These are phyloP conservation scores for Gila orcuttii DNA, from an alignment of 2,113 vertebrate genomes.

Conservation along the genomic window DNA sequence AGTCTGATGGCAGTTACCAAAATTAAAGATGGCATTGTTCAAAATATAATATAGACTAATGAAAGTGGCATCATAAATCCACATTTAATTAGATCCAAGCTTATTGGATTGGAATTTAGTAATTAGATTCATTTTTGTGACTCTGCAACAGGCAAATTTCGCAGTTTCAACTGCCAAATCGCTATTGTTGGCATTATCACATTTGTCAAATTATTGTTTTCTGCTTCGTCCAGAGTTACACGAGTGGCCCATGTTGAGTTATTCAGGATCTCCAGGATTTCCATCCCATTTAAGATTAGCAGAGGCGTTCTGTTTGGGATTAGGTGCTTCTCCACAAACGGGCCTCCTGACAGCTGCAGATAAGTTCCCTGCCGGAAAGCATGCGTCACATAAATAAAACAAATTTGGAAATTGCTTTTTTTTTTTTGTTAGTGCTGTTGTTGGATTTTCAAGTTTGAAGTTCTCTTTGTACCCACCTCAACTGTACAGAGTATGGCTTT, in stretches of 20 bases:
- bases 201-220: slow-evolving; percentile 36
- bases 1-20: slow-evolving; percentile 4
- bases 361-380: slow-evolving; percentile 63
- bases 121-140: background rate
- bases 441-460: slow-evolving; percentile 39
- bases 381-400: slow-evolving; percentile 50
- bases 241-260: slow-evolving; percentile 60
- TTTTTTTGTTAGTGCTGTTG: background rate
- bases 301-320: slow-evolving; percentile 71
- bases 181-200: slow-evolving; percentile 21
- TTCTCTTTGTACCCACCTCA: slow-evolving; percentile 36
- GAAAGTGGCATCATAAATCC: slow-evolving; percentile 17
- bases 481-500: slow-evolving; percentile 37
- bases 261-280: slow-evolving; percentile 70
- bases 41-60: slow-evolving; percentile 36
- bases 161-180: background rate
- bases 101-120: background rate
- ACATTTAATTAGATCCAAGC: slow-evolving; percentile 13
- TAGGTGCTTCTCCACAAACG: slow-evolving; percentile 61
- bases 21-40: slow-evolving; percentile 28
- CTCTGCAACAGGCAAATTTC: background rate
- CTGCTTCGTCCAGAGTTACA: background rate
- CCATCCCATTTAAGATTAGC: slow-evolving; percentile 77
- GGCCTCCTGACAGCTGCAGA: slow-evolving; percentile 68
- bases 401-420: slow-evolving; percentile 43